Evolutionary conservation across 23 tunicate genomes (phyloP).

Genomic region (Corella eumyota): DNA sequence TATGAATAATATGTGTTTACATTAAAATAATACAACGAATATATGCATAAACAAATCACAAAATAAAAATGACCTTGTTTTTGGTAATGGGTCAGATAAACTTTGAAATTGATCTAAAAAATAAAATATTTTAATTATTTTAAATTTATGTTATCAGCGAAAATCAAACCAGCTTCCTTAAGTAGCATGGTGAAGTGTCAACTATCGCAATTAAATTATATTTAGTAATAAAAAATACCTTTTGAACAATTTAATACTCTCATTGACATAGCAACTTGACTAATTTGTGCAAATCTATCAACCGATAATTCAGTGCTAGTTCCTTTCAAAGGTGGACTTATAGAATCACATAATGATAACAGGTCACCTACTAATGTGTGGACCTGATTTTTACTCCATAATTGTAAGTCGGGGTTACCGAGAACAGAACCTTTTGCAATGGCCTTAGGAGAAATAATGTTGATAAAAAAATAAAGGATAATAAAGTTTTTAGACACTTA

Average conservation of each 20-base stretch:
- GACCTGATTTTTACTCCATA: constrained; percentile 65
- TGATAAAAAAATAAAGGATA: background rate
- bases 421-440: constrained; percentile 57
- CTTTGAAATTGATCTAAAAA: constrained; percentile 75
- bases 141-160: too few species aligned
- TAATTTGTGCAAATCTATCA: constrained; percentile 66
- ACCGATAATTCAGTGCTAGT: constrained; percentile 27
- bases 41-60: too few species aligned
- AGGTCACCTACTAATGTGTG: constrained; percentile 67
- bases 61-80: constrained; percentile 44
- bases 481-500: too few species aligned
- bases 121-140: background rate
- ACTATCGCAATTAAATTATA: too few species aligned
- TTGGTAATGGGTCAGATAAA: constrained; percentile 75
- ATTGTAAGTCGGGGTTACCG: constrained; percentile 56
- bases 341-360: constrained; percentile 29
- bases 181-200: too few species aligned
- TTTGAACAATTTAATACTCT: constrained; percentile 46
- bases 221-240: constrained; percentile 9
- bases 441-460: constrained; percentile 8
- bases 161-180: too few species aligned
- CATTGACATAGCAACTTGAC: constrained; percentile 53
- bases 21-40: too few species aligned
- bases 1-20: too few species aligned
- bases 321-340: constrained; percentile 9